These are phyloP conservation scores for Syrista parreyssii DNA, from an alignment of 2,888 invertebrate genomes.

Conservation along the genomic window DNA sequence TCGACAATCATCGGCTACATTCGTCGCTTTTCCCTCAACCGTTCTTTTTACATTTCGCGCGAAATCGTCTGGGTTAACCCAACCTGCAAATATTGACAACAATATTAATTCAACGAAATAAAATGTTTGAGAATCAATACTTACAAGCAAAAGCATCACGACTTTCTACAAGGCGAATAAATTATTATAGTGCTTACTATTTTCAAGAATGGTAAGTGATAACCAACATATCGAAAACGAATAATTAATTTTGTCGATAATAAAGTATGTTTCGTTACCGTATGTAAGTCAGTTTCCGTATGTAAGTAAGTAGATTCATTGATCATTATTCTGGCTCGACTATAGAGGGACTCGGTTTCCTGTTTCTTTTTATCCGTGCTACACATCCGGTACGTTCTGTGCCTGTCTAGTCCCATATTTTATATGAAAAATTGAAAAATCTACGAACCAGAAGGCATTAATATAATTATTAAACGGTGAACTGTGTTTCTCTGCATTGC, in stretches of 20 bases:
- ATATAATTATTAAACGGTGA: slow-evolving; percentile 33
- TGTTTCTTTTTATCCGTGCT: slow-evolving; percentile 52
- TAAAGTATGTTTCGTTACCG: neutral
- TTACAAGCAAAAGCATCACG: neutral
- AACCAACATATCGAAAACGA: neutral
- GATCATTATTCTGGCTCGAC: neutral
- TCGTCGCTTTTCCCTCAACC: neutral
- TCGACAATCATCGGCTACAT: neutral
- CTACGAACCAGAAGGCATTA: slow-evolving; percentile 32
- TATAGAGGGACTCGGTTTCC: slow-evolving; percentile 33
- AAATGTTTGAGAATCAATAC: neutral
- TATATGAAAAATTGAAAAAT: slow-evolving; percentile 38
- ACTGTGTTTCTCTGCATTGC: slow-evolving; percentile 10
- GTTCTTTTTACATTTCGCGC: neutral
- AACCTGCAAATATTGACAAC: neutral
- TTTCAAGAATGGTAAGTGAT: no score
- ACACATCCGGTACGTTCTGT: slow-evolving; percentile 49
- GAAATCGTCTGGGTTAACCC: neutral
- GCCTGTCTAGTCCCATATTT: slow-evolving; percentile 31
- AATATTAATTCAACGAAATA: neutral
- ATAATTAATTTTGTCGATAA: neutral
- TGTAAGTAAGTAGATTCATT: neutral
- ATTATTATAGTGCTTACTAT: neutral
- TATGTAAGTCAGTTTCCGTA: neutral
- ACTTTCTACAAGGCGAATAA: neutral